Base-by-base conservation (phyloP, 2,113 vertebrate species). In the Turdus rufiventris region DNA sequence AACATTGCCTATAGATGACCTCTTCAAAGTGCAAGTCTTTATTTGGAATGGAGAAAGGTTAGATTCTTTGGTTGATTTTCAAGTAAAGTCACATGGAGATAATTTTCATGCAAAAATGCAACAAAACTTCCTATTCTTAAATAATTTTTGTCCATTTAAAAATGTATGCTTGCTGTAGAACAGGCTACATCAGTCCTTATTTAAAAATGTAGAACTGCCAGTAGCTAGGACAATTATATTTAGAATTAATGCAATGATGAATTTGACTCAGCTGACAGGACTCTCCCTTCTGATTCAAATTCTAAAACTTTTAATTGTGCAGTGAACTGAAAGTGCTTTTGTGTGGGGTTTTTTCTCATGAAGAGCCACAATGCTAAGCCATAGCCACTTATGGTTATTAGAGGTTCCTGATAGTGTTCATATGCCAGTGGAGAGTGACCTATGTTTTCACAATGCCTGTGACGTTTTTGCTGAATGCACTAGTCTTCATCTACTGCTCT, bases 311-410 rank as follows among this genome's bases (percentile, higher is more conserved):
- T 60, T 48, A 23, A 57, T 33, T 29, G 12, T 4, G 29, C 26
- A 43, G 42, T 54, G 28, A 76, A 18, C 21, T 78, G 12, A 26
- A 54, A 65, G 11, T 34, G 25, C 18, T 75, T 61, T 54, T 40
- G 4, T 82, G 47, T 40, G 10, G 6, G 9, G 0, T 2, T 40
- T 56, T 83, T 60, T 36, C 29, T 43, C 19, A 10, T 20, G 29
- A 58, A 88, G 18, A 76, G 36, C 8, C 50, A 43, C 13, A n/a
- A 18, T 42, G 31, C 18, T 42, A 40, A 83, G 23, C 20, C 1
- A 0, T 36, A 71, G 33, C 9, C 2, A 25, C 21, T 45, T n/a
- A 18, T 0, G 1, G 17, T 34, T 84, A 63, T 50, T 48, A 73
- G 43, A 76, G 24, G 62, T 57, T 36, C 26, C 26, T 80, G 10